phyloP scores from a whole-genome alignment of 2,888 invertebrate genomes.

The Dryadula phaetusa region DNA sequence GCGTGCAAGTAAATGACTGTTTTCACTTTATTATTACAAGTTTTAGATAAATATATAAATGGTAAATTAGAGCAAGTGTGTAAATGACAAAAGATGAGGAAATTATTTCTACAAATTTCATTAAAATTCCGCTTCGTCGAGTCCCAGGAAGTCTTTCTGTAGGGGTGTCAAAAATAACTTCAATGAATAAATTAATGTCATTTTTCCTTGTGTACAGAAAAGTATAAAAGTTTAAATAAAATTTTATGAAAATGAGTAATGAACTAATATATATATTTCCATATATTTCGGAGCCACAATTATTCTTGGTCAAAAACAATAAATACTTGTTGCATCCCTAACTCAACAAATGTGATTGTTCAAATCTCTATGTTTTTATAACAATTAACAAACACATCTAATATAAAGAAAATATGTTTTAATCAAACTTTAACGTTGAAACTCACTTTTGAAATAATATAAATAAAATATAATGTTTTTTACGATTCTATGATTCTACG shows the following conservation, averaged over 20 bases:
- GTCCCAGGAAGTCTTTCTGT: slow-evolving; percentile 57
- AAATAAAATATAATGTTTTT: too few species aligned
- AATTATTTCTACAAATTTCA: slow-evolving; percentile 76
- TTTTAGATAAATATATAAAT: slow-evolving; percentile 11
- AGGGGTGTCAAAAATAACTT: slow-evolving; percentile 60
- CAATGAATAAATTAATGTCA: neutral
- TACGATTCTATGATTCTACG: too few species aligned
- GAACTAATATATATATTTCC: too few species aligned
- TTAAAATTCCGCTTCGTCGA: slow-evolving; percentile 79
- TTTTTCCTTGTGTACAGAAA: neutral
- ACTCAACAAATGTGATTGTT: too few species aligned
- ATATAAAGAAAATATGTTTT: too few species aligned
- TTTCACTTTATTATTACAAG: neutral
- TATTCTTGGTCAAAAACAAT: too few species aligned
- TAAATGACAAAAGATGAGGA: slow-evolving; percentile 61
- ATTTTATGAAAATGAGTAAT: neutral
- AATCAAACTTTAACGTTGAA: too few species aligned
- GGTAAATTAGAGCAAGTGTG: slow-evolving; percentile 26
- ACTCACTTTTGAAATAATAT: too few species aligned
- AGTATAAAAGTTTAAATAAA: neutral
- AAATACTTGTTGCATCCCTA: too few species aligned
- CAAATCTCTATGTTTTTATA: too few species aligned
- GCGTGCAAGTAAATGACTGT: neutral
- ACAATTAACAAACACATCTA: too few species aligned
- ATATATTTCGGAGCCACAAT: too few species aligned